Percentiles rank a stretch among this genome's conserved stretches.
These are phyloP conservation scores for Fratercula arctica DNA, from an alignment of 2,797 vertebrate species.

Conservation along the genomic window DNA sequence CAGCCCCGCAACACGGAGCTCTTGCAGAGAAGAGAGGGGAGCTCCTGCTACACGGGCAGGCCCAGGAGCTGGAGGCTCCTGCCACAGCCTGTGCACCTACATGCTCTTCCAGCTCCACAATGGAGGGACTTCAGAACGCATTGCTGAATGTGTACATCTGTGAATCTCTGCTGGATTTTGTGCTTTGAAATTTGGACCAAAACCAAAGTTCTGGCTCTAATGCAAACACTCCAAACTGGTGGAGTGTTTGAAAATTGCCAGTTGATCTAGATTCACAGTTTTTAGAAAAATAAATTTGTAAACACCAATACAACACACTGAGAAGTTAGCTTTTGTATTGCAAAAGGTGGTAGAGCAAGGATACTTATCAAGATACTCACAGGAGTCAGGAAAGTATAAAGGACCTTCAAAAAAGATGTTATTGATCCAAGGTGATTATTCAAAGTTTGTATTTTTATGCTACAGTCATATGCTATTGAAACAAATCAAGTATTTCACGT, in stretches of 20 bases:
- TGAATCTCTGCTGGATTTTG: background rate
- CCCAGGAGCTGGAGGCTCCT: background rate
- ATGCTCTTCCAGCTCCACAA: background rate
- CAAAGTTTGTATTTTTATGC: background rate
- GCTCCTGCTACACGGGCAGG: background rate
- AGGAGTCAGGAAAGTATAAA: background rate
- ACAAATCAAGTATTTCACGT: background rate
- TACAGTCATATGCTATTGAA: background rate
- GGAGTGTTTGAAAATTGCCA: background rate
- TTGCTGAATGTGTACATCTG: accelerated
- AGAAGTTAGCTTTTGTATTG: background rate
- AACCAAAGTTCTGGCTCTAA: background rate
- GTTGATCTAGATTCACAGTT: background rate
- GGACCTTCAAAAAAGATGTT: background rate
- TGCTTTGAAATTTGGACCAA: background rate
- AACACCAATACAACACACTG: background rate
- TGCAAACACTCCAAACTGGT: background rate
- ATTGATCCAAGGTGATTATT: background rate
- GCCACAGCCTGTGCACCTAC: background rate
- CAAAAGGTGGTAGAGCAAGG: background rate
- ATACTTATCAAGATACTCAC: background rate
- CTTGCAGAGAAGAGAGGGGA: background rate
- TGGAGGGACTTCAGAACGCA: background rate
- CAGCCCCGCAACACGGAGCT: background rate
- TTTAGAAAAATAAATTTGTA: background rate